These are phyloP conservation scores for Cacatua alba DNA, from an alignment of 2,113 vertebrate species.

Conservation along the genomic window DNA sequence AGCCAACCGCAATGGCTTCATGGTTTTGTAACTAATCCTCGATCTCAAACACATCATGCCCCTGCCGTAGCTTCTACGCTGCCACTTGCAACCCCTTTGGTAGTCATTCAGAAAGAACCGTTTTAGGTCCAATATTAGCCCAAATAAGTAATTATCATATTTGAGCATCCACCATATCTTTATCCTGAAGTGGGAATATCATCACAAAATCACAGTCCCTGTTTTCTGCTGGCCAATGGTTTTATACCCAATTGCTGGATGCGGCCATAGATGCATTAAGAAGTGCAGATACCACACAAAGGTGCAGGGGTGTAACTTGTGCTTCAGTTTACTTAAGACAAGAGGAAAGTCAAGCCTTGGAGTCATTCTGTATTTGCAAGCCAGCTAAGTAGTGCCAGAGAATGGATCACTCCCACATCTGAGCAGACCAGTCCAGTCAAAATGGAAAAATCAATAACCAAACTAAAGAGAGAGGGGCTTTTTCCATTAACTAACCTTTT, in stretches of 20 bases:
- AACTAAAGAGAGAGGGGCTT: not conserved
- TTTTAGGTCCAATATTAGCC: too few relatives aligned
- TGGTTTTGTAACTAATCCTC: not conserved
- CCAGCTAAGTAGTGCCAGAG: not conserved
- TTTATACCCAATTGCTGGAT: not conserved
- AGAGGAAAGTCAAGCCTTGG: not conserved
- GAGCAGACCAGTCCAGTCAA: not conserved
- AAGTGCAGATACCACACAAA: not conserved
- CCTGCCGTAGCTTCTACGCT: not conserved
- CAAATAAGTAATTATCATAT: not conserved
- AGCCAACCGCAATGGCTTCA: rapidly evolving
- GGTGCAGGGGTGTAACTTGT: too few relatives aligned
- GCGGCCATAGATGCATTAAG: not conserved
- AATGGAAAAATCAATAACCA: not conserved
- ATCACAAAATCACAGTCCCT: not conserved
- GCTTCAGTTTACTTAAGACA: not conserved
- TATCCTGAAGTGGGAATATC: not conserved
- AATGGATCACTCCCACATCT: not conserved
- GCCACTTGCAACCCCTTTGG: not conserved
- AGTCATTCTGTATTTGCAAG: not conserved
- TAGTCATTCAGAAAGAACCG: not conserved
- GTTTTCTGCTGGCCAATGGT: not conserved
- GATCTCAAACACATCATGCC: not conserved
- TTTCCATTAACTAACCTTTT: not conserved
- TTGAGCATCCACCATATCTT: not conserved